Base-by-base conservation (phyloP, 2,888 invertebrate genomes). In the Trilocha varians region DNA sequence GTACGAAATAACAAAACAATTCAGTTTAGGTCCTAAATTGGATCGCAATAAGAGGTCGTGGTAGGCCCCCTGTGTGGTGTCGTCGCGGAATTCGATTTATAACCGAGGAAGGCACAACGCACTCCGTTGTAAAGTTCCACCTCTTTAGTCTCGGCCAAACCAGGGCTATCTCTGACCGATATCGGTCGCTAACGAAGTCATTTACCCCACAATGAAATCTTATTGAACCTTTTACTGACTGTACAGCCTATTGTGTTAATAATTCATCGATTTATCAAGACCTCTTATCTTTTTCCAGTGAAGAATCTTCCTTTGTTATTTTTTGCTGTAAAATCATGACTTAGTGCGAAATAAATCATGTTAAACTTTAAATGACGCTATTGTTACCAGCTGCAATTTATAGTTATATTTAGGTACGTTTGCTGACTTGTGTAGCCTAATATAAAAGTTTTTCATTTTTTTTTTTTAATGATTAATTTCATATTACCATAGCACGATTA, bases 41-140 rank as follows among this genome's bases (percentile, higher is more conserved):
- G n/a, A n/a, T n/a, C n/a, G n/a, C n/a, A n/a, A n/a, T n/a, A n/a
- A n/a, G n/a, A n/a, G n/a, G n/a, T n/a, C n/a, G n/a, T n/a, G n/a
- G n/a, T n/a, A n/a, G n/a, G n/a, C n/a, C n/a, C n/a, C n/a, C n/a
- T n/a, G 57, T 46, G 52, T 54, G 65, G 68, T 75, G 79, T 82
- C 80, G 73, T 68, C 70, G 77, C 69, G 65, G 63, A 72, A 67
- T 75, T 75, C 70, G 66, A 82, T 80, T 80, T 80, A 83, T 77
- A 62, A 71, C 50, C 46, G 50, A 25, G 50, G 51, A 47, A 52
- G 47, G 61, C 65, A 80, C 79, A 79, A 78, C 63, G 77, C 65
- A 52, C 59, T 53, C 63, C 70, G 70, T 76, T 78, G 77, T 78
- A 57, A 54, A 64, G 70, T 73, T 72, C 73, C 71, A 69, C 72